A percentile compares a stretch with the other conserved stretches of the same genome.
These are phyloP conservation scores for Sylvilagus floridanus DNA, from an alignment of 2,797 vertebrate species.

Conservation along the genomic window DNA sequence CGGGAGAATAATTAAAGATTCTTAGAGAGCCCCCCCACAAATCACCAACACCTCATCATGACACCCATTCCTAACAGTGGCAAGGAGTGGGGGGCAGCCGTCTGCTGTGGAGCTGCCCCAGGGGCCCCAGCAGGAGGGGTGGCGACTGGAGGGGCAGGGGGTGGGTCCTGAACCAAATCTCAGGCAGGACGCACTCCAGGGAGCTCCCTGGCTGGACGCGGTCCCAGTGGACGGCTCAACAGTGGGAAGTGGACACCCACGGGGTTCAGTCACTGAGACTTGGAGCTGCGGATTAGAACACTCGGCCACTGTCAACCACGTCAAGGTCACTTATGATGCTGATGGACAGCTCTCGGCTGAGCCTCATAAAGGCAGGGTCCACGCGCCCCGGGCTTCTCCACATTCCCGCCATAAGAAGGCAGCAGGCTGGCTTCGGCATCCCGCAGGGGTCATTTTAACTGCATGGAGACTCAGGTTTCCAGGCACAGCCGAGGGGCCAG, in stretches of 20 bases:
- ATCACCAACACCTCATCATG: too few relatives aligned
- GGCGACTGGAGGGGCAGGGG: neutral
- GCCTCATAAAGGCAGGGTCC: neutral
- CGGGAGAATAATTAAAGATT: slow-evolving; percentile 25
- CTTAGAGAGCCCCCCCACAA: too few relatives aligned
- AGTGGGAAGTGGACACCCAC: neutral
- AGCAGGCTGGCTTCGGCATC: neutral
- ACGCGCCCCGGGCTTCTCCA: neutral
- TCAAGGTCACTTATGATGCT: neutral
- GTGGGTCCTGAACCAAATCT: neutral
- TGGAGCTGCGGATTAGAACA: neutral
- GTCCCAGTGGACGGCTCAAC: neutral
- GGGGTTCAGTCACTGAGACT: neutral
- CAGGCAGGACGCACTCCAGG: neutral
- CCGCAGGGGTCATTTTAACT: neutral
- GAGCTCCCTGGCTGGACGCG: neutral
- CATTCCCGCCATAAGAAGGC: neutral
- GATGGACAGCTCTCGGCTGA: neutral
- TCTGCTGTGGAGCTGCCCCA: neutral
- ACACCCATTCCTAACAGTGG: neutral
- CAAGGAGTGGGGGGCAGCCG: neutral
- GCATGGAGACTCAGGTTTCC: neutral
- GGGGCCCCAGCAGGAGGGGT: neutral
- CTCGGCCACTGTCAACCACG: neutral
- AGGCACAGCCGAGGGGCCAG: neutral